Conservation (phyloP, 2,888 invertebrate genomes). For the Fragum whitleyi region DNA sequence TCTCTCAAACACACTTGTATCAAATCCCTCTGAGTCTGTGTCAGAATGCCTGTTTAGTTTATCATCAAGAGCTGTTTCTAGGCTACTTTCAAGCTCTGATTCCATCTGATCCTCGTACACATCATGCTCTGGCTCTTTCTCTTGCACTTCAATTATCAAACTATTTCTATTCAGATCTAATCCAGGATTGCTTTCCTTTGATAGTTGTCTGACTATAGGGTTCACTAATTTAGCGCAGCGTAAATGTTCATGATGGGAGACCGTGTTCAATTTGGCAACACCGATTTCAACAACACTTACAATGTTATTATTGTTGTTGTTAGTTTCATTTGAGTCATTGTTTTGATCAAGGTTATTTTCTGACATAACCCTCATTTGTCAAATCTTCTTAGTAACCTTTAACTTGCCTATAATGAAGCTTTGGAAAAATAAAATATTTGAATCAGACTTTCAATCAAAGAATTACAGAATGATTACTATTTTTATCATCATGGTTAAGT, state of each 20-base stretch:
- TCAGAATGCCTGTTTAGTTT: slow-evolving; percentile 1
- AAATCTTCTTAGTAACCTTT: neutral
- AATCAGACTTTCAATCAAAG: too few relatives aligned
- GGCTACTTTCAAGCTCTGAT: slow-evolving; percentile 43
- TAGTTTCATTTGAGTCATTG: neutral
- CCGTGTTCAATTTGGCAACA: slow-evolving; percentile 48
- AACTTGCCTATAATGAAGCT: neutral
- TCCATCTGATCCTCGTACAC: slow-evolving; percentile 51
- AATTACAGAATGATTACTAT: too few relatives aligned
- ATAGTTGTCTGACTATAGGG: slow-evolving; percentile 45
- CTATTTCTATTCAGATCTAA: slow-evolving; percentile 27
- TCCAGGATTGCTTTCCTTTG: neutral
- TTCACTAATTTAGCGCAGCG: slow-evolving; percentile 59
- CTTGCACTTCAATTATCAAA: slow-evolving; percentile 41
- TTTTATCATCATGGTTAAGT: too few relatives aligned
- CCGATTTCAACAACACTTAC: slow-evolving; percentile 51
- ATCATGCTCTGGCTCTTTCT: slow-evolving; percentile 39
- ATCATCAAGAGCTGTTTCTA: slow-evolving; percentile 23
- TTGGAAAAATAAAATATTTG: neutral
- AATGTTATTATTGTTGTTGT: neutral
- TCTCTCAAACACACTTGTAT: slow-evolving; percentile 1
- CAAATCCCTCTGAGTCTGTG: slow-evolving; percentile 13
- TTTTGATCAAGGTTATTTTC: slow-evolving; percentile 1
- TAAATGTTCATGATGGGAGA: slow-evolving; percentile 58
- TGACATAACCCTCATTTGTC: slow-evolving; percentile 29